A percentile compares a stretch with the other conserved stretches of the same genome.
phyloP scores from a whole-genome alignment of 1,140 invertebrate species.

The Heterodera carotae region DNA sequence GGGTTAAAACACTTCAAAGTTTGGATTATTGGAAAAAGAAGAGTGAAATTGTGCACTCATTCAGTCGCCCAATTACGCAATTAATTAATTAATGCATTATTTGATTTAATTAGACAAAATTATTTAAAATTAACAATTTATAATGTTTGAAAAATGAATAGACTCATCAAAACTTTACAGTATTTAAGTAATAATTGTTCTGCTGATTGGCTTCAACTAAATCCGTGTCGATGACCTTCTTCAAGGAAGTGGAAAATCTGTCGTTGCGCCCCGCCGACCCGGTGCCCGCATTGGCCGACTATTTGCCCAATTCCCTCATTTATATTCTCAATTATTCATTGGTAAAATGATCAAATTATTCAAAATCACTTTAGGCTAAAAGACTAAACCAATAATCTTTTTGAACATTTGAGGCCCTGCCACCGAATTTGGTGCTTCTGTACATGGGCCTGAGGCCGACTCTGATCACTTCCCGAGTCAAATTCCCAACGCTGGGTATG shows the following conservation, averaged over 20 bases:
- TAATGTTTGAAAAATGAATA: no score
- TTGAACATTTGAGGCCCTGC: slow-evolving; percentile 36
- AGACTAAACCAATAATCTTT: neutral
- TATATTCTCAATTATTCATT: slow-evolving; percentile 55
- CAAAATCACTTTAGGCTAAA: neutral
- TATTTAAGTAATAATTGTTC: no score
- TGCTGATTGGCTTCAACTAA: no score
- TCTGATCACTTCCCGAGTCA: slow-evolving; percentile 56
- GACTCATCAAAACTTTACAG: no score
- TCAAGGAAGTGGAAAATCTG: slow-evolving; percentile 55
- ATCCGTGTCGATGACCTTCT: slow-evolving; percentile 51
- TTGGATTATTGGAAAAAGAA: no score
- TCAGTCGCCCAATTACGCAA: no score
- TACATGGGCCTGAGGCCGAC: slow-evolving; percentile 56
- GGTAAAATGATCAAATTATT: neutral
- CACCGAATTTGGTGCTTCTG: slow-evolving; percentile 54
- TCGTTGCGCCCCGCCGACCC: slow-evolving; percentile 18
- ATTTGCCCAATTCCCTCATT: slow-evolving; percentile 58
- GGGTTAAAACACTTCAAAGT: no score
- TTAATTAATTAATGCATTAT: no score
- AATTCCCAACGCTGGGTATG: slow-evolving; percentile 55
- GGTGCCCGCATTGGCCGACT: slow-evolving; percentile 39
- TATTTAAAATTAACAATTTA: no score
- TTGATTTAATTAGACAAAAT: no score
- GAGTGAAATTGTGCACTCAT: no score